A percentile compares a stretch with the other conserved stretches of the same genome.
These are phyloP conservation scores for Drosophila subsilvestris DNA, from an alignment of 2,888 invertebrate genomes.

Conservation along the genomic window DNA sequence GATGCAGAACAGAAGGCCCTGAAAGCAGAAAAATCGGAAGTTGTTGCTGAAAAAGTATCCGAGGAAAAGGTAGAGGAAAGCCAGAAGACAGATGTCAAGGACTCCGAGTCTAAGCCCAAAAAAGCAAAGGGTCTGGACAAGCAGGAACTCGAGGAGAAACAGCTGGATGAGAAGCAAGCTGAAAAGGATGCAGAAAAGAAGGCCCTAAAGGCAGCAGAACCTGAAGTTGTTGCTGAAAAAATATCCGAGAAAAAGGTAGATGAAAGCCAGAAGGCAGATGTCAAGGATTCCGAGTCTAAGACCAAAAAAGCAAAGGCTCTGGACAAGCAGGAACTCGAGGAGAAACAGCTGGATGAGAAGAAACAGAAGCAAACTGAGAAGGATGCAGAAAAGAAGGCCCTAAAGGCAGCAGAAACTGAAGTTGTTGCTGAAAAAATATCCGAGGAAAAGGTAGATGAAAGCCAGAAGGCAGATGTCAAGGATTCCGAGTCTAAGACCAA, in stretches of 20 bases:
- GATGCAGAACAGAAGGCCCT: neutral
- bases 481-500: neutral
- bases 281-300: conserved; percentile 9
- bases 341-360: conserved; percentile 5
- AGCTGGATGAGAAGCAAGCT: conserved; percentile 23
- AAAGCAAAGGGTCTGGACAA: conserved; percentile 34
- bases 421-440: conserved; percentile 48
- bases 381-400: neutral
- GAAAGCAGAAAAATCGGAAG: neutral
- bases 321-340: conserved; percentile 14
- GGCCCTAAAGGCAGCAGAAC: conserved; percentile 3
- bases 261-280: conserved; percentile 1
- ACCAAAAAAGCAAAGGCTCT: conserved; percentile 9
- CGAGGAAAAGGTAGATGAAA: conserved; percentile 15
- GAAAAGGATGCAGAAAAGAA: conserved; percentile 15
- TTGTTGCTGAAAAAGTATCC: neutral
- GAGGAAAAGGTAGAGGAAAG: conserved; percentile 3
- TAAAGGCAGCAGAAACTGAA: conserved; percentile 21
- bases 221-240: neutral
- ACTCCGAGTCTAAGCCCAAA: conserved; percentile 35
- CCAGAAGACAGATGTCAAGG: conserved; percentile 16
- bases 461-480: neutral
- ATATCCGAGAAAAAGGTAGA: neutral
- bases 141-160: conserved; percentile 15
- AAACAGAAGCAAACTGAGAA: conserved; percentile 11